Percentiles rank a stretch among this genome's conserved stretches.
Conservation (phyloP, 2,888 invertebrate species). For the Phaonia tiefii region DNA sequence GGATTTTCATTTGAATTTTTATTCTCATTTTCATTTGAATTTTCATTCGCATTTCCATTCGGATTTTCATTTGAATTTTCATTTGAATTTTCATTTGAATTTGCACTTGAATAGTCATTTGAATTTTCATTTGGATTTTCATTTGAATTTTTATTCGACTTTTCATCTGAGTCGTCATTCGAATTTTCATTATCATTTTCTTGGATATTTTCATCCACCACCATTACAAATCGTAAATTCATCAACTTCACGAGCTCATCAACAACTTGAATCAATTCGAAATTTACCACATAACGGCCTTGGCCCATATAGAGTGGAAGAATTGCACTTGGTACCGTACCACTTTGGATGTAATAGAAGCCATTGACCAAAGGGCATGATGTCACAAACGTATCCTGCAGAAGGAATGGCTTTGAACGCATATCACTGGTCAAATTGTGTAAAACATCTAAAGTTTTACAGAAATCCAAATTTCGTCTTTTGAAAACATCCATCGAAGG, state of each 20-base stretch:
- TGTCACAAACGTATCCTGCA: slow-evolving; percentile 72
- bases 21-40: too few relatives aligned
- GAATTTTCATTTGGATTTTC: too few relatives aligned
- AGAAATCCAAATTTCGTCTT: slow-evolving; percentile 72
- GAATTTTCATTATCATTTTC: too few relatives aligned
- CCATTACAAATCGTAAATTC: slow-evolving; percentile 58
- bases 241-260: slow-evolving; percentile 72
- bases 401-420: slow-evolving; percentile 43
- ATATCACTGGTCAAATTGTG: slow-evolving; percentile 70
- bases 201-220: slow-evolving; percentile 43
- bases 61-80: too few relatives aligned
- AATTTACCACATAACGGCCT: slow-evolving; percentile 71
- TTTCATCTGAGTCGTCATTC: too few relatives aligned
- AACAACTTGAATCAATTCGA: slow-evolving; percentile 74
- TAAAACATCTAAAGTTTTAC: slow-evolving; percentile 71
- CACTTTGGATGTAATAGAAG: slow-evolving; percentile 71
- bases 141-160: too few relatives aligned
- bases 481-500: slow-evolving; percentile 67
- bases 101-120: too few relatives aligned
- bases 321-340: slow-evolving; percentile 52
- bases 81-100: too few relatives aligned
- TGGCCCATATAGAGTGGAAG: slow-evolving; percentile 67
- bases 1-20: too few relatives aligned
- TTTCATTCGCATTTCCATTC: too few relatives aligned
- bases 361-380: slow-evolving; percentile 74